phyloP scores from a whole-genome alignment of 2,797 vertebrate species.

The Zenarchopterus dispar region DNA sequence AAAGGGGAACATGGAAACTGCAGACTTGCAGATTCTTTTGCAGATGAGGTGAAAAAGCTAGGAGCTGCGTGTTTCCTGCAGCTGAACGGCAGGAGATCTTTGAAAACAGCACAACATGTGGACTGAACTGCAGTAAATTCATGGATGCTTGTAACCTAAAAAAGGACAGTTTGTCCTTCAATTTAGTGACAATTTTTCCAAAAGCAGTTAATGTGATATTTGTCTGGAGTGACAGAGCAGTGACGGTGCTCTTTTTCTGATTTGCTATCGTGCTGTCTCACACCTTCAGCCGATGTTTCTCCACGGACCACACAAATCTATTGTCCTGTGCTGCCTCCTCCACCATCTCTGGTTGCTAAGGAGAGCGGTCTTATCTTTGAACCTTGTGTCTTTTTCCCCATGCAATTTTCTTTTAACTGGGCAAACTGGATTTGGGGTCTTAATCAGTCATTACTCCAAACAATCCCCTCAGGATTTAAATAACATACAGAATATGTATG shows the following conservation, averaged over 20 bases:
- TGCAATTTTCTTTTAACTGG: slow-evolving; percentile 21
- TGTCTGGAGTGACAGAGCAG: slow-evolving; percentile 39
- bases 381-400: slow-evolving; percentile 41
- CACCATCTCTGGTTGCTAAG: slow-evolving; percentile 56
- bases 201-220: slow-evolving; percentile 28
- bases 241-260: slow-evolving; percentile 39
- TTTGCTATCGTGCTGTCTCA: slow-evolving; percentile 22
- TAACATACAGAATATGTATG: slow-evolving; percentile 1
- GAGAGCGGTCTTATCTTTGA: slow-evolving; percentile 47
- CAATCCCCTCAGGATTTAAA: slow-evolving; percentile 6
- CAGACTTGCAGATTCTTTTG: slow-evolving; percentile 21
- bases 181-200: slow-evolving; percentile 19
- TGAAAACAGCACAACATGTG: slow-evolving; percentile 32
- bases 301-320: slow-evolving; percentile 34
- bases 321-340: slow-evolving; percentile 36
- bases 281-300: slow-evolving; percentile 36
- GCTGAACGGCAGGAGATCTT: slow-evolving; percentile 39
- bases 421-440: slow-evolving; percentile 35
- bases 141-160: slow-evolving; percentile 32
- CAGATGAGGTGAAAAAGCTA: slow-evolving; percentile 20
- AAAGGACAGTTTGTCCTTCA: slow-evolving; percentile 13
- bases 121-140: slow-evolving; percentile 40
- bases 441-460: slow-evolving; percentile 32
- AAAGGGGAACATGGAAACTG: slow-evolving; percentile 13
- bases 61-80: slow-evolving; percentile 31